Conservation (phyloP, 2,888 invertebrate species). For the Blera fallax region DNA sequence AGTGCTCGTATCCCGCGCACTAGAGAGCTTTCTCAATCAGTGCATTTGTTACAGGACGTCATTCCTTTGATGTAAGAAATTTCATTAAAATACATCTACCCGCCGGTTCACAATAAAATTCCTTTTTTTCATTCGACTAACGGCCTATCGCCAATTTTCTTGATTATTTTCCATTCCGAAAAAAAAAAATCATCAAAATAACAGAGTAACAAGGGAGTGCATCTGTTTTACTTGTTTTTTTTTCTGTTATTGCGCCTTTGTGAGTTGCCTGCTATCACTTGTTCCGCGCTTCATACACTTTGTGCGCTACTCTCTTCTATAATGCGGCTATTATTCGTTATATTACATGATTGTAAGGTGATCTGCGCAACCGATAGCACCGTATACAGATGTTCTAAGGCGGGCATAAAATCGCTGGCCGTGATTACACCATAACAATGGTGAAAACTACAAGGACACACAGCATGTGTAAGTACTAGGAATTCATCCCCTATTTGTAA, state of each 20-base stretch:
- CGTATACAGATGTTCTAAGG: constrained; percentile 32
- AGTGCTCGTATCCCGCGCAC: background rate
- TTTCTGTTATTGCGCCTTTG: background rate
- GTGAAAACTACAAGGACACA: constrained; percentile 16
- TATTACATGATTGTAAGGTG: constrained; percentile 37
- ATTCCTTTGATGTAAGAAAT: background rate
- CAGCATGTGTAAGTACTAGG: background rate
- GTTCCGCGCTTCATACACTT: background rate
- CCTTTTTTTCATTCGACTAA: background rate
- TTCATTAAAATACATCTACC: background rate
- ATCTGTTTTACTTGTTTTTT: constrained; percentile 1
- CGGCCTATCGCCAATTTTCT: background rate
- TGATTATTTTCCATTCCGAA: constrained; percentile 11
- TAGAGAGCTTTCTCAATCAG: background rate
- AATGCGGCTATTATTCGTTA: constrained; percentile 12
- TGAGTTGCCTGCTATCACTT: background rate
- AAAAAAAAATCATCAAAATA: background rate
- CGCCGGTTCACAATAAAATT: background rate
- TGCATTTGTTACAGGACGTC: background rate
- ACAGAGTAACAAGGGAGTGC: background rate
- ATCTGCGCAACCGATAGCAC: constrained; percentile 44
- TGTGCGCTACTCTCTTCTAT: background rate
- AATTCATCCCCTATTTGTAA: constrained; percentile 23
- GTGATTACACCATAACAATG: constrained; percentile 45
- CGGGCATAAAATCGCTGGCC: constrained; percentile 1